Conservation (phyloP, 2,113 vertebrate genomes). For the Bos indicus region DNA sequence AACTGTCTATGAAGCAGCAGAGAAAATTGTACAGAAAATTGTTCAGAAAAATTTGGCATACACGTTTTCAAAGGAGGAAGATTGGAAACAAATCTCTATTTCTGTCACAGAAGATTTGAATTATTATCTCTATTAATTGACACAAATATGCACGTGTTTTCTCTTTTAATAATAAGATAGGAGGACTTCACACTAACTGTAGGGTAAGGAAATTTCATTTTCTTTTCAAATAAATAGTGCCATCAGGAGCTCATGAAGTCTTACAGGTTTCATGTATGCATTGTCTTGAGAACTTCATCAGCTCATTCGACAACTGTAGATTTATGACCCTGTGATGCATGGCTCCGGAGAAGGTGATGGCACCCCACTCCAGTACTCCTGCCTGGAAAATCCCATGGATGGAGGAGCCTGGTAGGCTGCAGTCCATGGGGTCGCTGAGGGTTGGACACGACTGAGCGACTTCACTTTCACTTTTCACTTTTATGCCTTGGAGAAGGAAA, state of each 20-base stretch:
- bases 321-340: background rate
- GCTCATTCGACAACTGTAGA: background rate
- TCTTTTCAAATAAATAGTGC: background rate
- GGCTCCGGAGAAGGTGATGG: background rate
- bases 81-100: background rate
- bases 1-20: background rate
- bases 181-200: background rate
- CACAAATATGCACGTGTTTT: slow-evolving; percentile 17
- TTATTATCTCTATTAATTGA: slow-evolving; percentile 16
- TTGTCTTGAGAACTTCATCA: background rate
- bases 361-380: too few relatives aligned
- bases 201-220: background rate
- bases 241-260: background rate
- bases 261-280: background rate
- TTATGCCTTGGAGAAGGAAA: too few relatives aligned
- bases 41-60: background rate
- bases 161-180: background rate
- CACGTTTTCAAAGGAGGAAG: background rate
- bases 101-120: background rate
- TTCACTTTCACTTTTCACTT: too few relatives aligned
- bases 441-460: too few relatives aligned
- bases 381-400: too few relatives aligned
- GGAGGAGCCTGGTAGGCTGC: too few relatives aligned
- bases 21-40: background rate
- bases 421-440: too few relatives aligned